These are phyloP conservation scores for Myrmophylax atrothorax DNA, from an alignment of 2,113 vertebrate genomes.

Conservation along the genomic window DNA sequence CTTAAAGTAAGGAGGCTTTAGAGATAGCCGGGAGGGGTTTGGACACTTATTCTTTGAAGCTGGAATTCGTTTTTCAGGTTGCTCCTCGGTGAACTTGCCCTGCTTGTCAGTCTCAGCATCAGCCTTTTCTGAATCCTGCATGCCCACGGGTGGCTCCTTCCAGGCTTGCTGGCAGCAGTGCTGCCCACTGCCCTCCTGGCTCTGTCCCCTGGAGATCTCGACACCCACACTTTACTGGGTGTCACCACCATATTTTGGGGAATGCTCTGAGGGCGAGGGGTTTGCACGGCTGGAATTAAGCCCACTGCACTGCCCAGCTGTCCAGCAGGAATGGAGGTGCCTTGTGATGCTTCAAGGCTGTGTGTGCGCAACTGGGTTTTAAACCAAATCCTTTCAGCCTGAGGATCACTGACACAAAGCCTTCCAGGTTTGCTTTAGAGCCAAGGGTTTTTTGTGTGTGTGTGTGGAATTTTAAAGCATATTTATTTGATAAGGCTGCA, in stretches of 20 bases:
- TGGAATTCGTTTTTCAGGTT: not conserved
- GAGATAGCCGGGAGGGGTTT: fast-evolving
- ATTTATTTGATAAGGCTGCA: not conserved
- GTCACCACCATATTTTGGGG: not conserved
- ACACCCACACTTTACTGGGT: fast-evolving
- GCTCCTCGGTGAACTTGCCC: not conserved
- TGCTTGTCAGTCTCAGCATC: not conserved
- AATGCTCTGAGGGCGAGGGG: not conserved
- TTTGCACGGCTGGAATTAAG: not conserved
- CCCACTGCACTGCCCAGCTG: fast-evolving
- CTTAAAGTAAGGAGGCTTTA: not conserved
- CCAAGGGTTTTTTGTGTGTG: not conserved
- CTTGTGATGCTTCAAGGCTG: not conserved
- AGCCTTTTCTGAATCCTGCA: fast-evolving
- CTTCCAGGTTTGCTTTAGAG: not conserved
- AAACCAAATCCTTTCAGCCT: not conserved
- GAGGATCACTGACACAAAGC: not conserved
- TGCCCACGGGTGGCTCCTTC: not conserved
- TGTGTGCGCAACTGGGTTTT: not conserved
- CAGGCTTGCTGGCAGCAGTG: not conserved
- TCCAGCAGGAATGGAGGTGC: not conserved
- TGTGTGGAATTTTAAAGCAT: not conserved
- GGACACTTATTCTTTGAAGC: not conserved
- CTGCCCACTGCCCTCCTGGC: not conserved
- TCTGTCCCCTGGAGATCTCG: fast-evolving